Evolutionary conservation across 2,797 vertebrate species (phyloP).

Genomic region (Ceryle rudis): DNA sequence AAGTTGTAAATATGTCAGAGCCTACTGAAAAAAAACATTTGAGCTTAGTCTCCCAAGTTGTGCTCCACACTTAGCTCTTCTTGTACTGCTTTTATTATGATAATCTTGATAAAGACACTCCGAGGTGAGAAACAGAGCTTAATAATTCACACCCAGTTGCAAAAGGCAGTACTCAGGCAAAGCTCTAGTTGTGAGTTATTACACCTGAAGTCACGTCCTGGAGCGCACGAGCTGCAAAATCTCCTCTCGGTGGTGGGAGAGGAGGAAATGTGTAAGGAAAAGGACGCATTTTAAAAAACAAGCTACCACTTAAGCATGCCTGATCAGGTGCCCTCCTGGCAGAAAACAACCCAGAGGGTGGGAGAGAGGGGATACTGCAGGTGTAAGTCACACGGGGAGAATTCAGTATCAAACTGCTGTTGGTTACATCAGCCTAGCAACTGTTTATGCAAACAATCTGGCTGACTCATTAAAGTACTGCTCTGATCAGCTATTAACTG

Average conservation of each 20-base stretch:
- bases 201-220: background rate
- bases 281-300: background rate
- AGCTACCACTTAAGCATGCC: fast-evolving
- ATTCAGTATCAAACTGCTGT: background rate
- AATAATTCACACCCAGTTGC: background rate
- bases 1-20: conserved; percentile 38
- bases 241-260: background rate
- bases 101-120: background rate
- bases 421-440: conserved; percentile 12
- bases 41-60: background rate
- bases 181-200: background rate
- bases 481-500: conserved; percentile 53
- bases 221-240: background rate
- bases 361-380: background rate
- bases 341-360: background rate
- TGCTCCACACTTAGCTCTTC: background rate
- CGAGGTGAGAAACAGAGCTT: background rate
- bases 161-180: background rate
- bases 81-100: background rate
- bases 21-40: background rate
- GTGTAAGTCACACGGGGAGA: background rate
- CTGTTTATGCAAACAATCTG: conserved; percentile 38
- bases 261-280: background rate
- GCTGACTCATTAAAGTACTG: conserved; percentile 17
- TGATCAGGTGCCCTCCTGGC: background rate